These are phyloP conservation scores for Amphiura filiformis DNA, from an alignment of 35 echinoderm and acorn worm species.

Conservation along the genomic window DNA sequence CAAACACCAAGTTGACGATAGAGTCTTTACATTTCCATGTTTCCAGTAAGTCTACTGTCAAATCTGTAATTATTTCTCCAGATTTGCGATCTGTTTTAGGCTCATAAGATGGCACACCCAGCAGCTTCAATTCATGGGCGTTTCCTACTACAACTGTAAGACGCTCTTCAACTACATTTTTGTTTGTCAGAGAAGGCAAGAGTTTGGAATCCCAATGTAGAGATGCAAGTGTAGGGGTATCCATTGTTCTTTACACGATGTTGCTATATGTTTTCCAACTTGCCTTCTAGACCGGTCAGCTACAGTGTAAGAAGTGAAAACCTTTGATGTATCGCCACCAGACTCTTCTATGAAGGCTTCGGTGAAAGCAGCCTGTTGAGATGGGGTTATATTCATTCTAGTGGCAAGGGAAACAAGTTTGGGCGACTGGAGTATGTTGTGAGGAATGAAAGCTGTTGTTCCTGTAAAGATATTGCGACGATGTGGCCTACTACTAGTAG, in stretches of 20 bases:
- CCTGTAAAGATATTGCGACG: background rate
- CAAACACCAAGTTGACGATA: background rate
- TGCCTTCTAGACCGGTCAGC: background rate
- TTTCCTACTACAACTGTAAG: background rate
- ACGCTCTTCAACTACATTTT: background rate
- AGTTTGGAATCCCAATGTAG: constrained; percentile 3
- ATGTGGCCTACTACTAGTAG: background rate
- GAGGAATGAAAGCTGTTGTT: background rate
- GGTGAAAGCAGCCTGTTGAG: background rate
- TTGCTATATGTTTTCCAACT: background rate
- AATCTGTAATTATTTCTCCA: background rate
- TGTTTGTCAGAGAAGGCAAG: background rate
- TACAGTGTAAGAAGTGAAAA: background rate
- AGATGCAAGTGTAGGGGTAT: background rate
- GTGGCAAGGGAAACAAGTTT: background rate
- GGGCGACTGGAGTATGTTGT: background rate
- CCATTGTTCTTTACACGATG: background rate
- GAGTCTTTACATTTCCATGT: background rate
- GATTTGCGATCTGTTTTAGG: background rate
- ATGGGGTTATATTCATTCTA: background rate
- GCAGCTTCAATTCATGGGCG: background rate
- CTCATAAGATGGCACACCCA: background rate
- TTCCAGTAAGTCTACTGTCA: background rate
- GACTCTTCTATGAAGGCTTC: background rate
- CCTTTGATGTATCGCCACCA: background rate